Evolutionary conservation across 2,797 vertebrate species (phyloP).

Genomic region (Pampus argenteus): DNA sequence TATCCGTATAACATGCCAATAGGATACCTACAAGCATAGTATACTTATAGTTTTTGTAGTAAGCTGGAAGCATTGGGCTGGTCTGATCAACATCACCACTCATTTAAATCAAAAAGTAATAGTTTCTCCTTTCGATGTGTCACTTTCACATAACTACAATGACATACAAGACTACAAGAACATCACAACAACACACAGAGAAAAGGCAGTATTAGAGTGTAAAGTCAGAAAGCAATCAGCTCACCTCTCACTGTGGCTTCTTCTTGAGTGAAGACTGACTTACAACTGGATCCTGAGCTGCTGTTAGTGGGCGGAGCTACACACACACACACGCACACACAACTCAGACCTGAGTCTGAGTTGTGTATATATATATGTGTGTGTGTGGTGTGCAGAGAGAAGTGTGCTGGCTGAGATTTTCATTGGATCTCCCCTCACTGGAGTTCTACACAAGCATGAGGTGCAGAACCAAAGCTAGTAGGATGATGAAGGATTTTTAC

Average conservation of each 20-base stretch:
- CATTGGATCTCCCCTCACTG: too few relatives aligned
- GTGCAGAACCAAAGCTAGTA: too few relatives aligned
- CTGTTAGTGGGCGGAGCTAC: constrained; percentile 48
- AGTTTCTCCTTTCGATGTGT: background rate
- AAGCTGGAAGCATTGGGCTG: background rate
- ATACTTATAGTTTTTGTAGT: background rate
- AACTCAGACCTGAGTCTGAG: background rate
- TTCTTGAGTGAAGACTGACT: constrained; percentile 9
- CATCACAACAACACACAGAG: background rate
- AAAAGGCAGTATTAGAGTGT: background rate
- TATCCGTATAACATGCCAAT: background rate
- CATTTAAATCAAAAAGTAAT: background rate
- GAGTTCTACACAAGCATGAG: too few relatives aligned
- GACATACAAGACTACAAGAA: background rate
- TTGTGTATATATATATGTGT: too few relatives aligned
- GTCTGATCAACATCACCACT: background rate
- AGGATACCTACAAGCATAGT: too few relatives aligned
- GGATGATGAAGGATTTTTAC: too few relatives aligned
- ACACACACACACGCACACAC: background rate
- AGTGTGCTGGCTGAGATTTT: too few relatives aligned
- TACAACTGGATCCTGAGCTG: constrained; percentile 3
- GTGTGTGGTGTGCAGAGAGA: too few relatives aligned
- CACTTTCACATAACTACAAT: too few relatives aligned
- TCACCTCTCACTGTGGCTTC: constrained; percentile 48
- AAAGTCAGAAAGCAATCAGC: constrained; percentile 15